A percentile compares a stretch with the other conserved stretches of the same genome.
These are phyloP conservation scores for Physella acuta DNA, from an alignment of 1,140 invertebrate species.

Conservation along the genomic window DNA sequence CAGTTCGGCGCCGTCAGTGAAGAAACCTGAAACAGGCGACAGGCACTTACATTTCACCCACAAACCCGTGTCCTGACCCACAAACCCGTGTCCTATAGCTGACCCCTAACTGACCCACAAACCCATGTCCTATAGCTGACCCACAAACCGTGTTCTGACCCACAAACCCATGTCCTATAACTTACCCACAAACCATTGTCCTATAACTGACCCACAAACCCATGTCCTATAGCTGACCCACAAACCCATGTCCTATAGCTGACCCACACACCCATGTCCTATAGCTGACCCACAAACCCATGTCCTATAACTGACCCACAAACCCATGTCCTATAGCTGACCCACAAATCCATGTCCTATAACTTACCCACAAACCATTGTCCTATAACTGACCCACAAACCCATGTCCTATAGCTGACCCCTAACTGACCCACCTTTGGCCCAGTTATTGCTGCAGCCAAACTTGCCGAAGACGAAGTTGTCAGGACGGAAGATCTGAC, in stretches of 20 bases:
- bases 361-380: neutral
- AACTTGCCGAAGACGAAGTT: conserved; percentile 63
- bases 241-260: conserved; percentile 26
- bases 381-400: neutral
- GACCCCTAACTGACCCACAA: neutral
- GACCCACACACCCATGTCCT: conserved; percentile 65
- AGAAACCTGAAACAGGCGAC: conserved; percentile 67
- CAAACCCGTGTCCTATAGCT: neutral
- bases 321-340: neutral
- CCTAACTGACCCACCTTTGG: conserved; percentile 10
- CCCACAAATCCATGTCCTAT: too few relatives aligned
- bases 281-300: neutral
- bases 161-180: neutral
- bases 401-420: too few relatives aligned
- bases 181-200: neutral
- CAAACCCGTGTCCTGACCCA: neutral
- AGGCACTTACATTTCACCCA: neutral
- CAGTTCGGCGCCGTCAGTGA: conserved; percentile 89
- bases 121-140: neutral
- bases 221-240: neutral
- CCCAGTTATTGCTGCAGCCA: conserved; percentile 52
- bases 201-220: neutral
- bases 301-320: neutral
- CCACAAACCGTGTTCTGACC: too few relatives aligned
- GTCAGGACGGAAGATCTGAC: conserved; percentile 78